These are phyloP conservation scores for Tinea pellionella DNA, from an alignment of 2,888 invertebrate genomes.

Conservation along the genomic window DNA sequence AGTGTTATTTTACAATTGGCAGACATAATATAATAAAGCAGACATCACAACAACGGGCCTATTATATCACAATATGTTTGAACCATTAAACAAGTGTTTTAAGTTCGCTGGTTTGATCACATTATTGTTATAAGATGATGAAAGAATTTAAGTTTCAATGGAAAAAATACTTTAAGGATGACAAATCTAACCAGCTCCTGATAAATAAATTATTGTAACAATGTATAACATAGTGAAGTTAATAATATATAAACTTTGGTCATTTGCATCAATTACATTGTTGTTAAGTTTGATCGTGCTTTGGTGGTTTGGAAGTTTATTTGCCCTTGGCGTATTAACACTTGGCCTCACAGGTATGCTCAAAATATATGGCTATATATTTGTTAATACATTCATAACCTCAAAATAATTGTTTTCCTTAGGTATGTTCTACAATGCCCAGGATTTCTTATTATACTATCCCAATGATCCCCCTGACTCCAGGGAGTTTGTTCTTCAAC, in stretches of 20 bases:
- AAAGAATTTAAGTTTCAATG: no score
- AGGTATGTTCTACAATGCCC: slow-evolving; percentile 87
- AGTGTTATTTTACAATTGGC: no score
- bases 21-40: no score
- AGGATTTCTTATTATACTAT: slow-evolving; percentile 88
- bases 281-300: slow-evolving; percentile 81
- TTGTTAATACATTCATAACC: neutral
- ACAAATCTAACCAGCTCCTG: neutral
- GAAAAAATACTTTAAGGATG: neutral
- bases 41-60: no score
- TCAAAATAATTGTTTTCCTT: slow-evolving; percentile 23
- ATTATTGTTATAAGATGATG: no score
- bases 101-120: no score
- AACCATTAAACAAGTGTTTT: no score
- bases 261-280: slow-evolving; percentile 78
- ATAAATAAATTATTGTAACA: slow-evolving; percentile 24
- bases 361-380: slow-evolving; percentile 4
- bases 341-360: slow-evolving; percentile 77
- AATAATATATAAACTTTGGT: slow-evolving; percentile 80
- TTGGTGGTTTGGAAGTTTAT: slow-evolving; percentile 84
- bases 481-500: slow-evolving; percentile 87
- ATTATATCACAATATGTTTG: no score
- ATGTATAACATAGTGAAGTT: slow-evolving; percentile 60
- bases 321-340: slow-evolving; percentile 77
- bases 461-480: slow-evolving; percentile 92